Conservation (phyloP, 2,888 invertebrate species). For the Biston stratarius region DNA sequence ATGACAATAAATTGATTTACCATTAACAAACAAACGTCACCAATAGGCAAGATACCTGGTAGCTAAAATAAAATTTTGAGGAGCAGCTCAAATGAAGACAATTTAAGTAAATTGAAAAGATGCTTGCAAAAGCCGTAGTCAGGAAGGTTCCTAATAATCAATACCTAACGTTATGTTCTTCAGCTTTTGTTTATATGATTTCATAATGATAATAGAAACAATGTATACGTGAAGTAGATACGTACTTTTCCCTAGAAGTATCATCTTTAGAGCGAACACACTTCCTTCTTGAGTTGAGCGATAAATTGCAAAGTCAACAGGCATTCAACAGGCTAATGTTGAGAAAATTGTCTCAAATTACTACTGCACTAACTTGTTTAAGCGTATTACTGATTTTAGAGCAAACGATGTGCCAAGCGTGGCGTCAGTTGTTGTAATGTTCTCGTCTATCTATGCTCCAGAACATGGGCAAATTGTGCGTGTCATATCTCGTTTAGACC, state of each 20-base stretch:
- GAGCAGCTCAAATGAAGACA: too few species aligned
- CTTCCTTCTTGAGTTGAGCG: slow-evolving; percentile 61
- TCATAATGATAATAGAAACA: not conserved
- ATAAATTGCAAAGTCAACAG: slow-evolving; percentile 73
- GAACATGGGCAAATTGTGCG: slow-evolving; percentile 66
- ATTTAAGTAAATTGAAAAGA: too few species aligned
- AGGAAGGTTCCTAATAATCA: too few species aligned
- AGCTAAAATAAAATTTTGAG: too few species aligned
- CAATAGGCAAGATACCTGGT: too few species aligned
- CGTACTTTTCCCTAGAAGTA: slow-evolving; percentile 46
- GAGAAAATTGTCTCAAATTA: slow-evolving; percentile 77
- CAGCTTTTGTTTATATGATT: too few species aligned
- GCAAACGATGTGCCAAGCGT: slow-evolving; percentile 56
- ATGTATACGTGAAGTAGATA: slow-evolving; percentile 20
- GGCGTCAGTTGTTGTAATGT: slow-evolving; percentile 41
- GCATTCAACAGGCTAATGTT: slow-evolving; percentile 73
- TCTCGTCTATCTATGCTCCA: slow-evolving; percentile 25
- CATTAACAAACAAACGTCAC: too few species aligned
- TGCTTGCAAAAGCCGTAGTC: too few species aligned
- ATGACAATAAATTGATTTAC: too few species aligned
- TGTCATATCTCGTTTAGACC: slow-evolving; percentile 67
- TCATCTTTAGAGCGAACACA: slow-evolving; percentile 58
- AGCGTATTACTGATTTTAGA: slow-evolving; percentile 77
- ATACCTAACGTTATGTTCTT: too few species aligned
- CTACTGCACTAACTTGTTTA: slow-evolving; percentile 73